Evolutionary conservation across 1,140 invertebrate species (phyloP), one percentile per base, ranked within the genome.

Genomic region (Tetragonula clypearis): DNA sequence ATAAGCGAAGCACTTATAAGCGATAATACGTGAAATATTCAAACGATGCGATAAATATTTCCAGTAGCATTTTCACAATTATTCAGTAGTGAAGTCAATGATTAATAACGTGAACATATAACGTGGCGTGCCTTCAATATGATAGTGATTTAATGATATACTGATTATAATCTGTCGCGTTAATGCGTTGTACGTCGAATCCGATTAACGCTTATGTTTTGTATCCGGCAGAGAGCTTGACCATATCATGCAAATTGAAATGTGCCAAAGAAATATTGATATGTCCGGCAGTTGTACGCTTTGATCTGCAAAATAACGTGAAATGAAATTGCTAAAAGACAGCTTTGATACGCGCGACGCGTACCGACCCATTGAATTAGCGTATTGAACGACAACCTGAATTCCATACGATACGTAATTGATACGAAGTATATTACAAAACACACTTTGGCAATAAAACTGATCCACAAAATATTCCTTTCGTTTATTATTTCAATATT

Each of bases 251-350:
- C 21, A 72, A 72, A 79, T 60, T 55, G 56, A 72, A 62, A n/a
- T 21, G 8, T 15, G 49, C 12, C 66, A 56, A 79, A 79, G 66
- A 71, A 79, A 60, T 53, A 55, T n/a, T 53, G 68, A 55, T 62
- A 69, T 26, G 11, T 8, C 6, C n/a, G n/a, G n/a, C 41, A 35
- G 26, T 30, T 55, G 41, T n/a, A 55, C 15, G 65, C 78, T 79
- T 79, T 79, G 58, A 84, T 84, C 30, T 62, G 17, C 76, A 30
- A 79, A n/a, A 58, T 77, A 65, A 58, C 55, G 55, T n/a, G 35
- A 83, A 83, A 83, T 83, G 55, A 69, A 83, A 83, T 83, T 41
- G 74, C 35, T 78, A 55, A 77, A 82, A 77, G 49, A n/a, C 23
- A 56, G 41, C 23, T 77, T 66, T 49, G 12, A 77, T 56, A 77